Base-by-base conservation (phyloP, 2,888 invertebrate species). In the Caenorhabditis uteleia region DNA sequence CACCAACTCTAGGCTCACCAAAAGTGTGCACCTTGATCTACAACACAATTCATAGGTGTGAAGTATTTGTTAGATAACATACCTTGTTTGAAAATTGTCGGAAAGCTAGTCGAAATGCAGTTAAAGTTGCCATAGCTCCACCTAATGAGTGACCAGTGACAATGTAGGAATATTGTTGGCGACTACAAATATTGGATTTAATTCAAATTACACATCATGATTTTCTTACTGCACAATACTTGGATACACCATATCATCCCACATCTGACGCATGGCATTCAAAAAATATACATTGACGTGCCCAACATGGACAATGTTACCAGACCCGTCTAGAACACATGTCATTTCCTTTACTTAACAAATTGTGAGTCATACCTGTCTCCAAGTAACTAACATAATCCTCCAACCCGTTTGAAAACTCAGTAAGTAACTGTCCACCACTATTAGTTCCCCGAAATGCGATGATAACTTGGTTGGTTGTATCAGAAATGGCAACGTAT, bases 141-240 rank as follows among this genome's bases (percentile, higher is more conserved):
- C 72, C 72, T 3, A 72, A 42, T 8, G 72, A 72, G 44, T 72
- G 72, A 2, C 72, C 72, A 8, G 72, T 72, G 6, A 72, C 39
- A 3, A 64, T 38, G 44, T 46, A 72, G 12, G 47, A 47, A 29
- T 67, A 69, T 34, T 62, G 48, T 48, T 44, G 40, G 1, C 68
- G 61, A 20, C 72, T 72, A 33, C 45, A 62, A 50, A 46, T 31
- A 29, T 25, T 42, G n/a, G n/a, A n/a, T n/a, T n/a, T n/a, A 16
- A 16, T 16, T 7, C 7, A 20, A 14, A 3, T 10, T 25, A 8
- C 38, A 14, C 1, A 40, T 7, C 25, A 10, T 29, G 31, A 29
- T 10, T 14, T 29, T 10, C 48, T 46, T 27, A 55, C 59, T 48
- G 34, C 34, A 26, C 44, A 0, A 59, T 44, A 36, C 51, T 61